A percentile compares a stretch with the other conserved stretches of the same genome.
Evolutionary conservation across 1,140 invertebrate species (phyloP).

Genomic region (Heliothis virescens): DNA sequence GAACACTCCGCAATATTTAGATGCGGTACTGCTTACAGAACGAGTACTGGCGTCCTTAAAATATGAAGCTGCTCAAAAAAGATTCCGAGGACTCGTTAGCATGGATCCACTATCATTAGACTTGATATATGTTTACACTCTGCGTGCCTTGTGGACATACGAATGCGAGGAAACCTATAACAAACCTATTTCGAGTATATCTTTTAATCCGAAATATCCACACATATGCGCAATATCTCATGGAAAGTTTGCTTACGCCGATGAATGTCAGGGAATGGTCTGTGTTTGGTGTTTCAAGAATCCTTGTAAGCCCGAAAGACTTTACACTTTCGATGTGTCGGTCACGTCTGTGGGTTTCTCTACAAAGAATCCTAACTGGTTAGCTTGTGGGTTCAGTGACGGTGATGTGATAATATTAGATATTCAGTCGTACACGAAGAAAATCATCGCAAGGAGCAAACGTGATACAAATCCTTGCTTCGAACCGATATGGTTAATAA

Average conservation of each 20-base stretch:
- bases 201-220: slow-evolving; percentile 89
- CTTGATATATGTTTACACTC: slow-evolving; percentile 88
- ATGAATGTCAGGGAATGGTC: slow-evolving; percentile 87
- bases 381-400: slow-evolving; percentile 93
- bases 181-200: slow-evolving; percentile 87
- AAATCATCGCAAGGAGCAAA: slow-evolving; percentile 86
- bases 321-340: slow-evolving; percentile 89
- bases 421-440: slow-evolving; percentile 85
- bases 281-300: slow-evolving; percentile 95
- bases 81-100: slow-evolving; percentile 88
- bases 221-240: slow-evolving; percentile 91
- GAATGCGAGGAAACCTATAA: slow-evolving; percentile 79
- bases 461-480: slow-evolving; percentile 87
- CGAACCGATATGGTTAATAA: slow-evolving; percentile 89
- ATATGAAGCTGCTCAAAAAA: slow-evolving; percentile 88
- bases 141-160: slow-evolving; percentile 89
- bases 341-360: slow-evolving; percentile 93
- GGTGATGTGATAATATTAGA: slow-evolving; percentile 92
- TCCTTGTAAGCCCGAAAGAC: slow-evolving; percentile 92
- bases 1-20: slow-evolving; percentile 84
- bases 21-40: slow-evolving; percentile 89
- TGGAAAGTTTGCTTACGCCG: slow-evolving; percentile 87
- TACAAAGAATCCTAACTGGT: slow-evolving; percentile 88
- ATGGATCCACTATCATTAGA: slow-evolving; percentile 87
- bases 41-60: slow-evolving; percentile 89